These are phyloP conservation scores for Charaxes varanes DNA, from an alignment of 1,140 invertebrate genomes.

Conservation along the genomic window DNA sequence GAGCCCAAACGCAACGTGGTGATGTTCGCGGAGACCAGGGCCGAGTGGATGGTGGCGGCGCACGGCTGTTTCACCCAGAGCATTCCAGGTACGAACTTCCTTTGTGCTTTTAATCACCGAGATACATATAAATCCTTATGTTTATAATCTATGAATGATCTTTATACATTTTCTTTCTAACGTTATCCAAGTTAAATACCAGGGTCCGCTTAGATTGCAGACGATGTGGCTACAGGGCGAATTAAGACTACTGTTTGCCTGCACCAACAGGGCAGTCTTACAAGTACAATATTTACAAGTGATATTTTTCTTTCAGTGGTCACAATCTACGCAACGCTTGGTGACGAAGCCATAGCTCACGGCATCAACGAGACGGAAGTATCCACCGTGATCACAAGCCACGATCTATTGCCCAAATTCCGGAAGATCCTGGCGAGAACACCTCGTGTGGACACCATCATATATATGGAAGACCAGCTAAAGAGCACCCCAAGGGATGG, in stretches of 20 bases:
- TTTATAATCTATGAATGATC: too few species aligned
- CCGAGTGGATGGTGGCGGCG: conserved; percentile 97
- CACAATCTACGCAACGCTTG: conserved; percentile 97
- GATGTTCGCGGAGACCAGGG: conserved; percentile 97
- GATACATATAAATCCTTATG: too few species aligned
- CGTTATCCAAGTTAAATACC: too few species aligned
- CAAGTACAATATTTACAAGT: too few species aligned
- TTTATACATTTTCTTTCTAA: too few species aligned
- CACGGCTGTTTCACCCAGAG: conserved; percentile 96
- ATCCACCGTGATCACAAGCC: conserved; percentile 90
- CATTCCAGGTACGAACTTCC: conserved; percentile 79
- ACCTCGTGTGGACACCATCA: conserved; percentile 83
- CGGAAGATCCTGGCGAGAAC: conserved; percentile 82
- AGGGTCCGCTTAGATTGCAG: too few species aligned
- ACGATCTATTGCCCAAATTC: conserved; percentile 93
- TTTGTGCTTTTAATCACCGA: not conserved
- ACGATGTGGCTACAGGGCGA: too few species aligned
- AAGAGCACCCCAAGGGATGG: conserved; percentile 79
- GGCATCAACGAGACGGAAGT: conserved; percentile 97
- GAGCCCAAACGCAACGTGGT: conserved; percentile 84
- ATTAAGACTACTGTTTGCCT: too few species aligned
- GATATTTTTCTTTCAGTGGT: conserved; percentile 80
- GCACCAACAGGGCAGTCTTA: too few species aligned
- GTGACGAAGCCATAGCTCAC: conserved; percentile 96
- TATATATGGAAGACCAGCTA: conserved; percentile 93